phyloP scores from a whole-genome alignment of 2,888 invertebrate genomes.

The Catotricha subobsoleta region DNA sequence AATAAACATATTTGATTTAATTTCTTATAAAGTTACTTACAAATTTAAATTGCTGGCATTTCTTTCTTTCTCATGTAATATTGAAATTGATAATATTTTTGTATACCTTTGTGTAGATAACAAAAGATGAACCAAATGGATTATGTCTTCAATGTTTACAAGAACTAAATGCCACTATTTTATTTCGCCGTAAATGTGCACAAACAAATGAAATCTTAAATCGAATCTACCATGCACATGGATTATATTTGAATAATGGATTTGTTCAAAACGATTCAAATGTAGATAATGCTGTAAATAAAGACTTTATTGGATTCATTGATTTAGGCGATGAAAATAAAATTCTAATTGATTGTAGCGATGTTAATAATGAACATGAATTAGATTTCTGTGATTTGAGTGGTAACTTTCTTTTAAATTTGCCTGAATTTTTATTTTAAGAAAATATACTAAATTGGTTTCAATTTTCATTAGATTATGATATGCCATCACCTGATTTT shows the following conservation, averaged over 20 bases:
- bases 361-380: background rate
- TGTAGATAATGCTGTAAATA: background rate
- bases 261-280: background rate
- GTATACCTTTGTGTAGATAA: background rate
- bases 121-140: background rate
- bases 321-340: background rate
- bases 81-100: background rate
- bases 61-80: no score
- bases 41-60: no score
- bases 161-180: background rate
- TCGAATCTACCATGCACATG: no score
- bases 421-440: background rate
- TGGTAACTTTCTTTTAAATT: background rate
- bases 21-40: no score
- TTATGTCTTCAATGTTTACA: background rate
- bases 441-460: background rate
- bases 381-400: background rate
- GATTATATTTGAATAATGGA: background rate
- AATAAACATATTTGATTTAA: background rate
- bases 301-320: background rate
- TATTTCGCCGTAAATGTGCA: background rate
- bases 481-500: background rate
- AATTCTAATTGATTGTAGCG: background rate
- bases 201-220: background rate
- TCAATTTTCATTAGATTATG: background rate